phyloP scores from a whole-genome alignment of 2,797 vertebrate genomes.

The Malurus leucopterus region DNA sequence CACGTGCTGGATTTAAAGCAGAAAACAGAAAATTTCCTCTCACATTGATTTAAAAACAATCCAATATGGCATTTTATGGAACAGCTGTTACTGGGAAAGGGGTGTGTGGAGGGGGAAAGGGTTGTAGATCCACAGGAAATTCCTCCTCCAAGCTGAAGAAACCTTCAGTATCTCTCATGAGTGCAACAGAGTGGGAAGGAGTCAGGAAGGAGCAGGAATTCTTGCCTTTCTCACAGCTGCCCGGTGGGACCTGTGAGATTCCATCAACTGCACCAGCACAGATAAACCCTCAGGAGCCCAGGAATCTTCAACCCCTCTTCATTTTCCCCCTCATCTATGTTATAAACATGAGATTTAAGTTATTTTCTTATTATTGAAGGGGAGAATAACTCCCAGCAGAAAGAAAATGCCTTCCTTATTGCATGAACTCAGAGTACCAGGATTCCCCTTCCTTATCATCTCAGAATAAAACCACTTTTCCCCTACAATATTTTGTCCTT shows the following conservation, averaged over 20 bases:
- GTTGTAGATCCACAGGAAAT: not conserved
- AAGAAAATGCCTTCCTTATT: not conserved
- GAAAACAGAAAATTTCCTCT: not conserved
- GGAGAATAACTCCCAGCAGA: not conserved
- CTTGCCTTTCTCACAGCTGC: not conserved
- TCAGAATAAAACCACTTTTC: not conserved
- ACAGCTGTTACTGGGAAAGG: not conserved
- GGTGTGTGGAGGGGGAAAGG: no score
- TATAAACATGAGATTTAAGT: not conserved
- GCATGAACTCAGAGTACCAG: not conserved
- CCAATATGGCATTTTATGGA: not conserved
- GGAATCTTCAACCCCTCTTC: not conserved
- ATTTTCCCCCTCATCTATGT: fast-evolving
- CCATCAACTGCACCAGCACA: not conserved
- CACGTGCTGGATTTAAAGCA: not conserved
- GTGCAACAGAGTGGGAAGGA: not conserved
- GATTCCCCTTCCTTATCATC: not conserved
- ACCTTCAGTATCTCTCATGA: not conserved
- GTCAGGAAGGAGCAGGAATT: not conserved
- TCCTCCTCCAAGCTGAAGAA: not conserved
- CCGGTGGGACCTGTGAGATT: not conserved
- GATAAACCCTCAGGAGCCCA: not conserved
- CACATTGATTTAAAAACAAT: not conserved
- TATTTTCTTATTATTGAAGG: not conserved
- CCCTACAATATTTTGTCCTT: not conserved